Conservation (phyloP, 2,113 vertebrate genomes). For the Tragulus kanchil region DNA sequence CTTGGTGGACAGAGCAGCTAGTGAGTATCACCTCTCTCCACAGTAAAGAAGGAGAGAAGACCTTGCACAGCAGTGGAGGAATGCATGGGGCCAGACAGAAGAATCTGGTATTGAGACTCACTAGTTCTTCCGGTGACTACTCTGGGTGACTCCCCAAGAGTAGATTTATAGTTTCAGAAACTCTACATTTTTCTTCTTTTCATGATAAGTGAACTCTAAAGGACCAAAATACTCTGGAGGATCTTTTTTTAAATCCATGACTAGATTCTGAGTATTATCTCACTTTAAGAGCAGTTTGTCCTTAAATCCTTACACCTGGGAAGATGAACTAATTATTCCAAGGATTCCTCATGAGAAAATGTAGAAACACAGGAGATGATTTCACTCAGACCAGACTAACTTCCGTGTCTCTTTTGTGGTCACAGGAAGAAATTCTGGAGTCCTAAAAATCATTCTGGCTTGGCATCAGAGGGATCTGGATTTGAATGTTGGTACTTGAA, state of each 20-base stretch:
- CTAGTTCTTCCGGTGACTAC: not conserved
- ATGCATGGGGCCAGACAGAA: not conserved
- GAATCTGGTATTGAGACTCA: not conserved
- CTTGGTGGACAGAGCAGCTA: not conserved
- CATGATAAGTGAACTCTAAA: not conserved
- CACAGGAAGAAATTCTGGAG: not conserved
- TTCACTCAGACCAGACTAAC: not conserved
- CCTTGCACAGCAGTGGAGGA: not conserved
- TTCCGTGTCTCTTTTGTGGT: not conserved
- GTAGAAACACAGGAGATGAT: not conserved
- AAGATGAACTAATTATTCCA: not conserved
- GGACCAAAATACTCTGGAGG: not conserved
- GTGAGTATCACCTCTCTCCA: not conserved
- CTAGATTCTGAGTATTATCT: conserved; percentile 6
- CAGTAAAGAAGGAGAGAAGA: not conserved
- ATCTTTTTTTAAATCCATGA: not conserved
- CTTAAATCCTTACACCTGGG: not conserved
- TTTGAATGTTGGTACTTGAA: not conserved
- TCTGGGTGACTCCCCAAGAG: not conserved
- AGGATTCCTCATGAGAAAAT: not conserved
- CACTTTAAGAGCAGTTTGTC: not conserved
- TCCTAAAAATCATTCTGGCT: conserved; percentile 12
- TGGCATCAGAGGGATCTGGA: conserved; percentile 22
- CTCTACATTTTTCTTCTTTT: not conserved
- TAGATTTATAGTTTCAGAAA: conserved; percentile 1